These are phyloP conservation scores for Sphaerophoria taeniata DNA, from an alignment of 2,888 invertebrate species.

Conservation along the genomic window DNA sequence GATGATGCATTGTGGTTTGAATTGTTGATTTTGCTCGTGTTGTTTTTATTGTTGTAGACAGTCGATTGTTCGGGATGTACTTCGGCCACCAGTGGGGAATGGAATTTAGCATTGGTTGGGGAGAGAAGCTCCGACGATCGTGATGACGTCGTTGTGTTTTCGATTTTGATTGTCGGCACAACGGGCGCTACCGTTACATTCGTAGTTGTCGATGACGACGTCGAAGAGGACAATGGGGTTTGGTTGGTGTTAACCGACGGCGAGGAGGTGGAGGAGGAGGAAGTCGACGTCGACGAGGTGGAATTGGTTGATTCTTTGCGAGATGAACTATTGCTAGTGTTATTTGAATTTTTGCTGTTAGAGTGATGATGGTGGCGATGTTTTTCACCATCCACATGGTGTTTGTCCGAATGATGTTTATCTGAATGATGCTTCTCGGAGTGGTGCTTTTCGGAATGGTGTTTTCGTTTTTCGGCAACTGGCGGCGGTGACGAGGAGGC, in stretches of 20 bases:
- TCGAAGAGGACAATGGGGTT: slow-evolving; percentile 28
- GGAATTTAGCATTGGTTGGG: slow-evolving; percentile 79
- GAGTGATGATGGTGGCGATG: slow-evolving; percentile 77
- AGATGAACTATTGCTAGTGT: slow-evolving; percentile 21
- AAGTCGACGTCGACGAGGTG: slow-evolving; percentile 51
- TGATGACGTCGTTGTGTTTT: slow-evolving; percentile 58
- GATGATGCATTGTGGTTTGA: slow-evolving; percentile 67
- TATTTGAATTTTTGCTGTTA: neutral
- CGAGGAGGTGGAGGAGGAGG: slow-evolving; percentile 40
- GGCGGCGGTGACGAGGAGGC: slow-evolving; percentile 79
- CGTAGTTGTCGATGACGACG: slow-evolving; percentile 32
- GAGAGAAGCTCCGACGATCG: slow-evolving; percentile 76
- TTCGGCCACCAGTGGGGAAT: slow-evolving; percentile 81
- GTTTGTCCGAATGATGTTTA: slow-evolving; percentile 55
- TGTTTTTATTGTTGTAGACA: slow-evolving; percentile 47
- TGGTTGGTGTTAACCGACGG: slow-evolving; percentile 19
- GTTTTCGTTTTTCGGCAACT: slow-evolving; percentile 79
- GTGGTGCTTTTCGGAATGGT: slow-evolving; percentile 62
- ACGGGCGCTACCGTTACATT: slow-evolving; percentile 52
- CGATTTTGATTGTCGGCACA: slow-evolving; percentile 65
- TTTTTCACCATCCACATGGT: slow-evolving; percentile 58
- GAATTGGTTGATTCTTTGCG: slow-evolving; percentile 69
- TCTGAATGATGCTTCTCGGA: slow-evolving; percentile 78
- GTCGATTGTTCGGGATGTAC: slow-evolving; percentile 81
- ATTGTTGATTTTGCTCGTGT: slow-evolving; percentile 55